Base-by-base conservation (phyloP, 2,113 vertebrate genomes). In the Chascanopsetta lugubris region DNA sequence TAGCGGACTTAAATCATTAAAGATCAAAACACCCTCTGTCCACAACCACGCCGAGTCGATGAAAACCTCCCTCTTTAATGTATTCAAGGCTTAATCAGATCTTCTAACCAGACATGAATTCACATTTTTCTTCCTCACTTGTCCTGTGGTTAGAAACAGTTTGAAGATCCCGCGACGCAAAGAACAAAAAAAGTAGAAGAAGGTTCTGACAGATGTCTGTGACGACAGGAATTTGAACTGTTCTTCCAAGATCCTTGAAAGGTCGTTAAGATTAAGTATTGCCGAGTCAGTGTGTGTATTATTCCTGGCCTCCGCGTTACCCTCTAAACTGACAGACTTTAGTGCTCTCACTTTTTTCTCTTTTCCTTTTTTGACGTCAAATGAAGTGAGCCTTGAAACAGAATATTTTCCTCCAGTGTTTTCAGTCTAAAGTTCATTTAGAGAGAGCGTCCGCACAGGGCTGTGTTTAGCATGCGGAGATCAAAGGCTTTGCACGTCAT, bases 401-500 rank as follows among this genome's bases (percentile, higher is more conserved):
- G 38, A 18, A 8, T n/a, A n/a, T 17, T 18, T 40, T 36, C 13
- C 13, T 36, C 34, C 9, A 34, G 10, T 38, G 36, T 17, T n/a
- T 42, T 42, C 5, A 6, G 17, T n/a, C n/a, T n/a, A n/a, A n/a
- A n/a, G n/a, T n/a, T n/a, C 38, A 42, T 15, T n/a, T 42, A 42
- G 2, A n/a, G 38, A 42, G 29, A 53, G 21, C 40, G n/a, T 48
- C 53, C 53, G 62, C 38, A 78, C 32, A 63, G 51, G 2, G 5
- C 18, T 7, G 5, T 9, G 15, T 34, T 50, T 18, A 27, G 22
- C 65, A 62, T 24, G 58, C 36, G n/a, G 2, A 25, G 32, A 50
- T 21, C 8, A 38, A 11, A 5, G 6, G 15, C 20, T 15, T 8
- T 18, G 34, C 6, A 18, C 0, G 1, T 40, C 15, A 4, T 9